phyloP scores from a whole-genome alignment of 1,140 invertebrate species.

The Hylaeus volcanicus region DNA sequence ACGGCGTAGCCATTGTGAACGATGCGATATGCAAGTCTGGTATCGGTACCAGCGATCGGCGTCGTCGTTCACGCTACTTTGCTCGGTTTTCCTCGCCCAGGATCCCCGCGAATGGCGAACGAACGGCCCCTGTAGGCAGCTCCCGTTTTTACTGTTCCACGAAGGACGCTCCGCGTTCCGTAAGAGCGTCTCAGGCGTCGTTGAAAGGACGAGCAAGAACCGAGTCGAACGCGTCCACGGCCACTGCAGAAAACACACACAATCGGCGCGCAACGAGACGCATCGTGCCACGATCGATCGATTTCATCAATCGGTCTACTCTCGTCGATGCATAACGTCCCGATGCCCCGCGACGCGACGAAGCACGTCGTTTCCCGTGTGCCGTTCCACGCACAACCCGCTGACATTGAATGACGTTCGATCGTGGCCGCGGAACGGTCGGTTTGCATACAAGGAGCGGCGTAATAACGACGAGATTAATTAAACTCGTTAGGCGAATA shows the following conservation, averaged over 20 bases:
- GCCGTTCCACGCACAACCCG: not conserved
- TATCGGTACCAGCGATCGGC: constrained; percentile 35
- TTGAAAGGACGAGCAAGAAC: not conserved
- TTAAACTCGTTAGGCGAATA: constrained; percentile 55
- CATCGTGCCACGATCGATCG: constrained; percentile 37
- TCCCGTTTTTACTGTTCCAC: constrained; percentile 52
- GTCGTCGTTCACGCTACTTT: constrained; percentile 25
- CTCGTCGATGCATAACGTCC: constrained; percentile 17
- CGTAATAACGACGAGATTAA: constrained; percentile 55
- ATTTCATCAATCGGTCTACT: not conserved
- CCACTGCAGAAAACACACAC: not conserved
- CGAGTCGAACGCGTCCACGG: not conserved
- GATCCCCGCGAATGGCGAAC: constrained; percentile 1
- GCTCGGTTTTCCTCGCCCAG: constrained; percentile 5
- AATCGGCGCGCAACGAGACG: constrained; percentile 10
- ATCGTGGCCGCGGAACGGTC: constrained; percentile 17
- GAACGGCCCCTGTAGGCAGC: constrained; percentile 26
- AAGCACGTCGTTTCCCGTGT: not conserved
- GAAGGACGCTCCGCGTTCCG: not conserved
- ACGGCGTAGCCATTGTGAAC: not conserved
- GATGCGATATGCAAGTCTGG: constrained; percentile 27
- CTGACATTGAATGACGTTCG: constrained; percentile 45
- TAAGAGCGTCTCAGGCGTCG: not conserved
- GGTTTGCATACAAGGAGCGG: constrained; percentile 49
- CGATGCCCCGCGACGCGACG: not conserved